These are phyloP conservation scores for Lasioglossum calceatum DNA, from an alignment of 2,888 invertebrate species.

Conservation along the genomic window DNA sequence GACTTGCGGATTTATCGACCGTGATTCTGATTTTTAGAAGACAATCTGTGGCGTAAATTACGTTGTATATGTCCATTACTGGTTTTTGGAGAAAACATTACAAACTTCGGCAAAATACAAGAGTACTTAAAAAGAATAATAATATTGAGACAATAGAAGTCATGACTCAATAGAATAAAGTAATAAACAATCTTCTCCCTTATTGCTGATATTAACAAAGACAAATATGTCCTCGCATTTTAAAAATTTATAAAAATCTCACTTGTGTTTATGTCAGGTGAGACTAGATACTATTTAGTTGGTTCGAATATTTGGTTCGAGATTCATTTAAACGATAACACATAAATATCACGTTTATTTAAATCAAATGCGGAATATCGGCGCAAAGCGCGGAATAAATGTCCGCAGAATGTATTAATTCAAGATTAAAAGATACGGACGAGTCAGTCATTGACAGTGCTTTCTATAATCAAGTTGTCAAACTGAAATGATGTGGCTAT, in stretches of 20 bases:
- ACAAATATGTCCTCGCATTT: background rate
- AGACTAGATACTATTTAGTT: background rate
- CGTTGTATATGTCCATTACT: background rate
- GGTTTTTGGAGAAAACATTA: background rate
- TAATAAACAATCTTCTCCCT: background rate
- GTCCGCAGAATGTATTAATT: background rate
- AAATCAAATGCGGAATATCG: background rate
- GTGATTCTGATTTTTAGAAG: background rate
- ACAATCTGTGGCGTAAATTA: background rate
- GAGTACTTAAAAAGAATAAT: background rate
- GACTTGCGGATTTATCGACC: background rate
- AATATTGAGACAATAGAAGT: no score
- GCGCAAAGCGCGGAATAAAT: background rate
- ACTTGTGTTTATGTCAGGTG: background rate
- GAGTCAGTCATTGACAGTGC: background rate
- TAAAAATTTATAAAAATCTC: background rate
- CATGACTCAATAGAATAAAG: no score
- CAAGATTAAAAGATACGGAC: background rate
- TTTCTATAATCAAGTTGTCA: conserved; percentile 9
- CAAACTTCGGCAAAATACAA: background rate
- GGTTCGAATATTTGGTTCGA: background rate
- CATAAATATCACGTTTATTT: background rate
- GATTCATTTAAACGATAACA: background rate
- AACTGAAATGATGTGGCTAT: background rate
- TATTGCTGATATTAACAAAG: background rate